These are phyloP conservation scores for Enchytraeus crypticus DNA, from an alignment of 2,888 invertebrate genomes.

Conservation along the genomic window DNA sequence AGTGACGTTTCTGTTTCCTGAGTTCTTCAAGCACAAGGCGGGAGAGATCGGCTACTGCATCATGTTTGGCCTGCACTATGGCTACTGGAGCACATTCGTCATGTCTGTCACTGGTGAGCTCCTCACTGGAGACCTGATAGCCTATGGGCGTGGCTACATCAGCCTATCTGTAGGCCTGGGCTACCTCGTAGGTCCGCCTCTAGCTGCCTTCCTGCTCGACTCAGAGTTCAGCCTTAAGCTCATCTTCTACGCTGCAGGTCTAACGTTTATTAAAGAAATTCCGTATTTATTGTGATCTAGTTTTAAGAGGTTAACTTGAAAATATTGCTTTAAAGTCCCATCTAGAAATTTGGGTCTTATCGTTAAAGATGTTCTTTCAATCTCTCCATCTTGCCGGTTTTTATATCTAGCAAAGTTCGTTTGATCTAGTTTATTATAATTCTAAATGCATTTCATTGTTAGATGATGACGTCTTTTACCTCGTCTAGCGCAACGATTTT, in stretches of 20 bases:
- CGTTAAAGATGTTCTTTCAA: neutral
- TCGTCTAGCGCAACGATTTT: no score
- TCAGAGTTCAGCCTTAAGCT: slow-evolving; percentile 6
- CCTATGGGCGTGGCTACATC: slow-evolving; percentile 41
- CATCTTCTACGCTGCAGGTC: slow-evolving; percentile 17
- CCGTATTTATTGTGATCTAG: neutral
- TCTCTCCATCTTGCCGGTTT: neutral
- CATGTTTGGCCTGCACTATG: slow-evolving; percentile 43
- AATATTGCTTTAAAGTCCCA: neutral
- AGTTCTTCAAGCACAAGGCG: slow-evolving; percentile 38
- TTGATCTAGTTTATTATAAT: no score
- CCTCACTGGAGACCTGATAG: slow-evolving; percentile 31
- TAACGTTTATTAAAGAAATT: neutral
- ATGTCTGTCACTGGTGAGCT: slow-evolving; percentile 29
- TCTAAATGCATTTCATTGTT: no score
- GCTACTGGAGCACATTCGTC: slow-evolving; percentile 45
- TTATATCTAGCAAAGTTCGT: no score
- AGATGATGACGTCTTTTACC: no score
- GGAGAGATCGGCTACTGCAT: slow-evolving; percentile 43
- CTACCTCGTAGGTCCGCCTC: slow-evolving; percentile 36
- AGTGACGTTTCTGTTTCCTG: slow-evolving; percentile 39
- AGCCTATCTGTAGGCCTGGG: slow-evolving; percentile 42
- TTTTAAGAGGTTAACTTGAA: neutral
- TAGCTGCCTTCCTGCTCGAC: slow-evolving; percentile 31
- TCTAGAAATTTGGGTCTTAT: neutral